A percentile compares a stretch with the other conserved stretches of the same genome.
phyloP scores from a whole-genome alignment of 2,888 invertebrate genomes.

The Eilema sororculum region DNA sequence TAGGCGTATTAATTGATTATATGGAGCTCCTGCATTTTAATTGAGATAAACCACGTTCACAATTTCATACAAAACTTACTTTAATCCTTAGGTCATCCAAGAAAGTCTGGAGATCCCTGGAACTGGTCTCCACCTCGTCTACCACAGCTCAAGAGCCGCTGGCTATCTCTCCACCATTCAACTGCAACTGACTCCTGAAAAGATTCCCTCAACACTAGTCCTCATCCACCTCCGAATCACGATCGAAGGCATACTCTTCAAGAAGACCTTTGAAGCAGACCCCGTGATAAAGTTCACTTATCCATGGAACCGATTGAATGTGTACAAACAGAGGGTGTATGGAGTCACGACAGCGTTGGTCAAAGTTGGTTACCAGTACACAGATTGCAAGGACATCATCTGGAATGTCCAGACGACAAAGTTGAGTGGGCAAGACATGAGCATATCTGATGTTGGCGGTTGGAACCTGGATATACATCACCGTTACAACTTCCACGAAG shows the following conservation, averaged over 20 bases:
- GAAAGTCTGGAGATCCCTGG: slow-evolving; percentile 98
- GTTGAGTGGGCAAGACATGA: slow-evolving; percentile 98
- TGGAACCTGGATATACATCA: slow-evolving; percentile 99
- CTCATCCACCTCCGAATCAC: slow-evolving; percentile 97
- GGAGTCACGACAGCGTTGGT: slow-evolving; percentile 98
- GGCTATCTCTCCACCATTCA: slow-evolving; percentile 98
- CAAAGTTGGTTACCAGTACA: slow-evolving; percentile 98
- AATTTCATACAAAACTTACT: not conserved
- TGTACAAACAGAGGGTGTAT: slow-evolving; percentile 98
- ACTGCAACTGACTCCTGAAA: slow-evolving; percentile 95
- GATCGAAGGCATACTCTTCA: slow-evolving; percentile 97
- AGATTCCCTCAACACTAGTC: slow-evolving; percentile 92
- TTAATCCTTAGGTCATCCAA: slow-evolving; percentile 91
- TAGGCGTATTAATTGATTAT: too few relatives aligned
- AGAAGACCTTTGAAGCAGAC: slow-evolving; percentile 97
- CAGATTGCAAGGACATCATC: slow-evolving; percentile 95
- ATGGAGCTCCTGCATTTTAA: too few relatives aligned
- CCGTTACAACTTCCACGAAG: slow-evolving; percentile 99
- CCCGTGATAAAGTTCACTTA: slow-evolving; percentile 98
- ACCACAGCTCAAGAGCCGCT: slow-evolving; percentile 97
- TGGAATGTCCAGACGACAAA: slow-evolving; percentile 99
- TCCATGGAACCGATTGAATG: slow-evolving; percentile 98
- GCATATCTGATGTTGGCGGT: slow-evolving; percentile 98
- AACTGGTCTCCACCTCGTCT: slow-evolving; percentile 97
- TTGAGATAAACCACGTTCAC: too few relatives aligned